These are phyloP conservation scores for Yponomeuta cagnagella DNA, from an alignment of 2,888 invertebrate genomes.

Conservation along the genomic window DNA sequence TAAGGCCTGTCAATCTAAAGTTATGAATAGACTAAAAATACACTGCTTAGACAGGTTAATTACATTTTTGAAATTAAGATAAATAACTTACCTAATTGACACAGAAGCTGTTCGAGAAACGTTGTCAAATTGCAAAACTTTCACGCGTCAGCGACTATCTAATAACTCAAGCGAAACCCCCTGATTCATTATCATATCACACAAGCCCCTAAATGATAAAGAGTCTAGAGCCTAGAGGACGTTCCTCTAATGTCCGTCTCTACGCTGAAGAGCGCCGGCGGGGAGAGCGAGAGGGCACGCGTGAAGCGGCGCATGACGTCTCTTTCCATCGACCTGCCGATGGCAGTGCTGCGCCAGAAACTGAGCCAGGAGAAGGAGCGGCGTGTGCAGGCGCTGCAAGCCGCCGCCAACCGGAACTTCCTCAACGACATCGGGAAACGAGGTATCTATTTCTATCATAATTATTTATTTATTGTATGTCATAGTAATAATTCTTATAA, in stretches of 20 bases:
- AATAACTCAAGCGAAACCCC: background rate
- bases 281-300: constrained; percentile 41
- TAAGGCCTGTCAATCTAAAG: too few relatives aligned
- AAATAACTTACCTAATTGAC: too few relatives aligned
- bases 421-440: constrained; percentile 87
- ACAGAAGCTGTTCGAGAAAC: too few relatives aligned
- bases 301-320: constrained; percentile 79
- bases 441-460: constrained; percentile 33
- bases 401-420: constrained; percentile 79
- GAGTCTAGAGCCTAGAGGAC: background rate
- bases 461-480: constrained; percentile 7
- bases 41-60: too few relatives aligned
- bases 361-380: constrained; percentile 86
- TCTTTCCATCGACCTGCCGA: constrained; percentile 89
- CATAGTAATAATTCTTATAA: background rate
- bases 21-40: too few relatives aligned
- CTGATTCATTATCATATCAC: background rate
- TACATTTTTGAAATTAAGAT: too few relatives aligned
- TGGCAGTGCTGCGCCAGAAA: constrained; percentile 89
- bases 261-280: constrained; percentile 14
- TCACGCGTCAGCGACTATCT: too few relatives aligned
- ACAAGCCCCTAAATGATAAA: background rate
- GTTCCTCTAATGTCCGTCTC: too few relatives aligned
- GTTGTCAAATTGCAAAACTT: too few relatives aligned
- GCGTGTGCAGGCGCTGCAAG: constrained; percentile 77